These are phyloP conservation scores for Triplophysa siluroides DNA, from an alignment of 2,113 vertebrate genomes.

Conservation along the genomic window DNA sequence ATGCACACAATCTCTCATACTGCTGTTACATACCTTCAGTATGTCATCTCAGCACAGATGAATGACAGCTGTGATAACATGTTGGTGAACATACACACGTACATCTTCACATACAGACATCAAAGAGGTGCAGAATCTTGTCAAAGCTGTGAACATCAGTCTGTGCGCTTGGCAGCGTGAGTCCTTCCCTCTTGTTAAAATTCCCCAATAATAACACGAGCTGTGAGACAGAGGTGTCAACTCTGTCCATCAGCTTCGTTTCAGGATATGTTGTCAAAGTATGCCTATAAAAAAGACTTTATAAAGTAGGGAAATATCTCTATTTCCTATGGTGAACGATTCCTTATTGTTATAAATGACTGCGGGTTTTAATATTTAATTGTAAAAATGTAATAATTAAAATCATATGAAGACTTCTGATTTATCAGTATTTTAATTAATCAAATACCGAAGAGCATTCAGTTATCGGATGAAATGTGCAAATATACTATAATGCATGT, in stretches of 20 bases:
- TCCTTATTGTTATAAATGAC: background rate
- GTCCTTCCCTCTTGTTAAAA: conserved; percentile 79
- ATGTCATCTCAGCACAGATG: conserved; percentile 48
- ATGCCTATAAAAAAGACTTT: background rate
- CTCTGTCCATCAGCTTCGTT: conserved; percentile 67
- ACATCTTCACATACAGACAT: conserved; percentile 51
- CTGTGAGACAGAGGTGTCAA: conserved; percentile 81
- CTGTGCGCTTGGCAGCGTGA: conserved; percentile 76
- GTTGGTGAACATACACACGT: conserved; percentile 42
- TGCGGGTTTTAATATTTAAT: too few relatives aligned
- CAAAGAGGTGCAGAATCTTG: conserved; percentile 85
- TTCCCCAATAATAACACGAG: conserved; percentile 87
- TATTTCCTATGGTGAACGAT: too few relatives aligned
- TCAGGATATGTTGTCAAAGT: conserved; percentile 53
- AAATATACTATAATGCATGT: too few relatives aligned
- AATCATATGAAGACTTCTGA: too few relatives aligned
- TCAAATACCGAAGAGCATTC: background rate
- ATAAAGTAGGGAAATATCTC: background rate
- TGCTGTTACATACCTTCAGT: conserved; percentile 37
- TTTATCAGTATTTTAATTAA: too few relatives aligned
- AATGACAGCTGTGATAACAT: conserved; percentile 53
- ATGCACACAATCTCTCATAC: conserved; percentile 32
- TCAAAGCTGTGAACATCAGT: conserved; percentile 83
- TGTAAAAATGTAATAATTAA: too few relatives aligned
- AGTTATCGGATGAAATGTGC: background rate